Evolutionary conservation across 2,113 vertebrate genomes (phyloP), one percentile per base, ranked within the genome.

Genomic region (Xenotilapia longispinis): DNA sequence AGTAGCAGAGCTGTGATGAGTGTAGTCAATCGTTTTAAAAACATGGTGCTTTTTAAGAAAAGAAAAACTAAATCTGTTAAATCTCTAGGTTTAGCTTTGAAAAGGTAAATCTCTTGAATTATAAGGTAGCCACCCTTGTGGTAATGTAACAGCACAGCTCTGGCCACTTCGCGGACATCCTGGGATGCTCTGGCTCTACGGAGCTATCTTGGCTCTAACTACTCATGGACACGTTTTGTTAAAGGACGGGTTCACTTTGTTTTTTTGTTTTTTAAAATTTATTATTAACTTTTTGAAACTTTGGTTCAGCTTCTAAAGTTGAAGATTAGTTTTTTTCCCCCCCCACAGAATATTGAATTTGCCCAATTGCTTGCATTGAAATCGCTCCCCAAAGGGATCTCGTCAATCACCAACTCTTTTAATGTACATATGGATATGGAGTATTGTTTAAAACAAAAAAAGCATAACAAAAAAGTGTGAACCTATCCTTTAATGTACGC

Each of bases 1-100:
- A 54, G 87, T 84, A 88, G 82, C 88, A 87, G 93, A 93, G 90
- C 83, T 91, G 78, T 81, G 85, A 88, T 87, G 70, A 85, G 38
- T 42, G 57, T 89, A 58, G 87, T 65, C 58, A 85, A 80, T 87
- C 79, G 60, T 88, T 88, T 89, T 85, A 84, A 88, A 92, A 80
- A 92, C 79, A 65, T 58, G 93, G 92, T 95, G 95, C 94, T 95
- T 75, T 90, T 92, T 90, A 70, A 70, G 13, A 70, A 70, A 42
- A 23, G 17, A 70, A 70, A 21, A 26, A 89, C 51, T 47, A 49
- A 88, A 87, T 87, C 54, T 53, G 21, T 45, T 73, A n/a, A 82
- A 87, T 84, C 33, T 84, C 21, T 51, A 45, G 60, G 47, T 70
- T 84, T 45, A 15, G 17, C 11, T 78, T 65, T 26, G 14, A 17